Conservation (phyloP, 2,113 vertebrate genomes). For the Malurus elegans region DNA sequence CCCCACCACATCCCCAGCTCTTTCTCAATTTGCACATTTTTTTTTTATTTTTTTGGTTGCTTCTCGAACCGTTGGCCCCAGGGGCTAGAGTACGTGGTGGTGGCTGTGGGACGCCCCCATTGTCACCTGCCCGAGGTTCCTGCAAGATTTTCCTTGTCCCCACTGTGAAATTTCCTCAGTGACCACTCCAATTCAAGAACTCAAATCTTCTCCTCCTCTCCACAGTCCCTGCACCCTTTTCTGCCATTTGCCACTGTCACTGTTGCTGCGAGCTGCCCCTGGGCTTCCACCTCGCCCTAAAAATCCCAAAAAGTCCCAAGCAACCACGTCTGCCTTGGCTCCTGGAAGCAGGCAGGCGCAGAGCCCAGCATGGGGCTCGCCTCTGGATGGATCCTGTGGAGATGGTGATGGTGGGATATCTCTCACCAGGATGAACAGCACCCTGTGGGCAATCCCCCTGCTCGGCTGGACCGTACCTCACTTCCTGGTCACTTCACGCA, state of each 20-base stretch:
- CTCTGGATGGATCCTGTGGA: background rate
- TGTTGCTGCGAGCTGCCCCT: background rate
- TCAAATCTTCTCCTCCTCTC: background rate
- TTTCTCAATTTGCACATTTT: slow-evolving; percentile 75
- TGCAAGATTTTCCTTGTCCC: background rate
- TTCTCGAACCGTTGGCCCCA: background rate
- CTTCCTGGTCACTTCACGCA: slow-evolving; percentile 67
- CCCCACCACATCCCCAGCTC: background rate
- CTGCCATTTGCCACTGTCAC: accelerated
- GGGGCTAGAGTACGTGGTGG: background rate
- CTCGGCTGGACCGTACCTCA: slow-evolving; percentile 73
- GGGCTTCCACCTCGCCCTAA: accelerated
- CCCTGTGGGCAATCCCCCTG: background rate
- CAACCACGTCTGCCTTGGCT: background rate
- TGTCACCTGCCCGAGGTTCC: background rate
- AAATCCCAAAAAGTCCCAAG: background rate
- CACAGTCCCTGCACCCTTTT: background rate
- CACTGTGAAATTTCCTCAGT: background rate
- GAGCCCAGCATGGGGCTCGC: background rate
- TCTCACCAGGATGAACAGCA: background rate
- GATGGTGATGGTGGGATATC: accelerated
- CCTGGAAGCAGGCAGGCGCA: background rate
- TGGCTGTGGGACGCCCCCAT: background rate
- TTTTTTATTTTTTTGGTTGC: background rate
- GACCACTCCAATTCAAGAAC: background rate